phyloP scores from a whole-genome alignment of 2,888 invertebrate species.

The Chouioia cunea region DNA sequence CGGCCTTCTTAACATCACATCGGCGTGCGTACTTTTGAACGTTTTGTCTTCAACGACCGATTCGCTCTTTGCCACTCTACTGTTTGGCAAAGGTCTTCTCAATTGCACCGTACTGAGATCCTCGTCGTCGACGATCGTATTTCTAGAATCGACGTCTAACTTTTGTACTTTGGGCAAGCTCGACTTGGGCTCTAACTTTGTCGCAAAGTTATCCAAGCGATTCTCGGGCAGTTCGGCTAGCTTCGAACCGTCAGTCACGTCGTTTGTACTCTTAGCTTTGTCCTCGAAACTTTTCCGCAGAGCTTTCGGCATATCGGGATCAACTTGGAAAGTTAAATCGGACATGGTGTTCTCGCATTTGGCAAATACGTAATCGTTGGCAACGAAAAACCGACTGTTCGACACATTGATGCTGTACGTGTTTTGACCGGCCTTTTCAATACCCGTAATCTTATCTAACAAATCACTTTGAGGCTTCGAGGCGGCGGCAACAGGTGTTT shows the following conservation, averaged over 20 bases:
- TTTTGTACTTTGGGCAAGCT: slow-evolving; percentile 25
- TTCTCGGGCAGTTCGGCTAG: slow-evolving; percentile 3
- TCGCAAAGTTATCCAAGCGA: slow-evolving; percentile 5
- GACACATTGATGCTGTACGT: slow-evolving; percentile 54
- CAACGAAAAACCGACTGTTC: slow-evolving; percentile 62
- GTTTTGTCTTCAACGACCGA: slow-evolving; percentile 4
- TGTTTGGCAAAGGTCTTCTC: slow-evolving; percentile 59
- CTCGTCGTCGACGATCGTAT: slow-evolving; percentile 50
- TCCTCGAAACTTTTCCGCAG: slow-evolving; percentile 53
- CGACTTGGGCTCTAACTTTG: slow-evolving; percentile 19
- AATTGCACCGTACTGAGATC: slow-evolving; percentile 60
- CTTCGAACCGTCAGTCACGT: slow-evolving; percentile 7
- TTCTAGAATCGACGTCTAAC: slow-evolving; percentile 31
- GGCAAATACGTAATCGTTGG: slow-evolving; percentile 59
- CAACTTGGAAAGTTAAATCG: slow-evolving; percentile 60
- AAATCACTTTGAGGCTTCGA: slow-evolving; percentile 47
- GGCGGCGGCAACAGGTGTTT: background rate
- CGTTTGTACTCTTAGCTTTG: slow-evolving; percentile 43
- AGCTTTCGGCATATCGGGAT: slow-evolving; percentile 59
- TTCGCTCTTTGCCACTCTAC: slow-evolving; percentile 14
- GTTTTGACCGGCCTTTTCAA: slow-evolving; percentile 53
- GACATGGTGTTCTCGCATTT: slow-evolving; percentile 58
- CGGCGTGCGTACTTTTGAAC: background rate
- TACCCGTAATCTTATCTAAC: slow-evolving; percentile 56
- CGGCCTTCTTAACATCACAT: slow-evolving; percentile 28